Percentiles rank a stretch among this genome's conserved stretches.
These are phyloP conservation scores for Brachionus plicatilis DNA, from an alignment of 1,140 invertebrate genomes.

Conservation along the genomic window DNA sequence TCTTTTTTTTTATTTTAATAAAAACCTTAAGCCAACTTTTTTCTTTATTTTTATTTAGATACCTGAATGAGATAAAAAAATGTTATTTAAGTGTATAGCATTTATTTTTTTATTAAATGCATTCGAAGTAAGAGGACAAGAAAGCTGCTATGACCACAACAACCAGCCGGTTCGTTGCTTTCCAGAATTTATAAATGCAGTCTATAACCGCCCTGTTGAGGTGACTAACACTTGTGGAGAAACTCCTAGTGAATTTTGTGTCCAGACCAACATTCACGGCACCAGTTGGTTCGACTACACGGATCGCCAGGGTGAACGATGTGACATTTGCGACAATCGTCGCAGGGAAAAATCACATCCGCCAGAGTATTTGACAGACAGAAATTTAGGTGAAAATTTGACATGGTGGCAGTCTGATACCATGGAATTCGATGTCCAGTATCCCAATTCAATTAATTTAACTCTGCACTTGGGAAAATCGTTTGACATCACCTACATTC, in stretches of 20 bases:
- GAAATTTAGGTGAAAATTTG: conserved; percentile 59
- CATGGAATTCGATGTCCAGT: conserved; percentile 84
- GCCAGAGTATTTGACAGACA: conserved; percentile 77
- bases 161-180: conserved; percentile 72
- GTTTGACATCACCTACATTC: conserved; percentile 92
- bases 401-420: conserved; percentile 99
- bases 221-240: conserved; percentile 91
- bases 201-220: conserved; percentile 76
- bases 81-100: neutral
- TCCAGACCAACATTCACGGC: conserved; percentile 12
- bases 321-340: conserved; percentile 19
- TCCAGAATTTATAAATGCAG: conserved; percentile 91
- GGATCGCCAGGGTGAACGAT: neutral
- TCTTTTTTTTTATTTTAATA: neutral
- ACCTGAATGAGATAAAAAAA: conserved; percentile 1
- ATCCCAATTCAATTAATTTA: conserved; percentile 81
- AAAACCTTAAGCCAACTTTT: neutral
- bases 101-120: neutral
- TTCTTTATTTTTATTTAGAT: neutral
- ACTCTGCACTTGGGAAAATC: conserved; percentile 90
- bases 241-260: conserved; percentile 23
- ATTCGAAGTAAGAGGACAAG: neutral
- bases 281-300: neutral
- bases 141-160: conserved; percentile 57
- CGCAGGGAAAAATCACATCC: conserved; percentile 60